Evolutionary conservation across 1,140 invertebrate species (phyloP), one percentile per base, ranked within the genome.

Genomic region (Ips nitidus): DNA sequence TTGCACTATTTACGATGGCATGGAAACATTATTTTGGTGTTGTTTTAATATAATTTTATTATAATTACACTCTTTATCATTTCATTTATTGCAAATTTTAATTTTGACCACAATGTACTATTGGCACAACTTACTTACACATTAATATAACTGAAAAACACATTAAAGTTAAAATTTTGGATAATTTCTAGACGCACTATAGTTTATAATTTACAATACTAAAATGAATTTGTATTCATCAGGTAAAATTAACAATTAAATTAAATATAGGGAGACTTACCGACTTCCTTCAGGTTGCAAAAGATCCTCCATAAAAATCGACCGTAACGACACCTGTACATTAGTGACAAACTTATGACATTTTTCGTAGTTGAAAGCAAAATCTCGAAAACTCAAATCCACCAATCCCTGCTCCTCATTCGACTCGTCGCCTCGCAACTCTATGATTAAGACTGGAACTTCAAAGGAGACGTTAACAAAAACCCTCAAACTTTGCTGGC

Each of bases 231-330:
- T 22, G 22, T 22, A 22, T 22, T 22, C 22, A 22, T 22, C 22
- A 22, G 22, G 22, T 22, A 22, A 22, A 22, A 22, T 22, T 0
- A 22, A 22, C 22, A 22, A 22, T 22, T 22, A 22, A 22, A 22
- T 22, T 22, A 22, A 22, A 22, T 22, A 22, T 22, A 38, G 22
- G 0, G 22, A 22, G 22, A 56, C 57, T 42, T 40, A 71, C 69
- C 63, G 56, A 0, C 93, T 93, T 38, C 89, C 87, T 38, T 86
- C 83, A 1, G 90, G 86, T 73, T 91, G 89, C 1, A 93, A 84
- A 7, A 96, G 81, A 82, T 97, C 94, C 81, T 95, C 93, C 91
- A 97, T 94, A 1, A 92, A 82, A 1, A 97, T 84, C 0, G 93
- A 93, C 50, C 90, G 86, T 1, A 97, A 81, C 0, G 91, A 90